Conservation (phyloP, 2,797 vertebrate species). For the Acanthurus leucopareius region DNA sequence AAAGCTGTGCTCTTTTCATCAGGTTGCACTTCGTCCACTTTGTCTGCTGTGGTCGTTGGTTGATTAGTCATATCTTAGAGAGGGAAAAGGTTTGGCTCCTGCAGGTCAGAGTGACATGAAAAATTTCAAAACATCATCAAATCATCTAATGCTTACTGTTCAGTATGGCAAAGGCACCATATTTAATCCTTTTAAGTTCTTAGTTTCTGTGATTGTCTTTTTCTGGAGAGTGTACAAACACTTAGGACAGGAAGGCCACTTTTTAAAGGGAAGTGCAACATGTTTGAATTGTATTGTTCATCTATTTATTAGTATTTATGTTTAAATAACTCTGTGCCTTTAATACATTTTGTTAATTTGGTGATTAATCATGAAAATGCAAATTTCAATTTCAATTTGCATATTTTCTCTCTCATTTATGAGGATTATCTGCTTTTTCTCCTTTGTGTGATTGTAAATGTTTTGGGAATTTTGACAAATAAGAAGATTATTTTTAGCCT, state of each 20-base stretch:
- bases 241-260: not conserved
- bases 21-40: slow-evolving; percentile 15
- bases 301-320: not conserved
- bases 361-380: not conserved
- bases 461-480: not conserved
- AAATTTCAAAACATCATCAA: not conserved
- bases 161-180: not conserved
- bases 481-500: no score
- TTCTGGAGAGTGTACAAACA: not conserved
- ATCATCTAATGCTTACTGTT: not conserved
- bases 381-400: no score
- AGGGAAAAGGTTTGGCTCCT: not conserved
- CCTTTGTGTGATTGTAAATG: not conserved
- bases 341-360: not conserved
- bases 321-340: no score
- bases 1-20: slow-evolving; percentile 43
- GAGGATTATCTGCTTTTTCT: not conserved
- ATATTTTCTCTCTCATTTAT: not conserved
- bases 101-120: not conserved
- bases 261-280: not conserved
- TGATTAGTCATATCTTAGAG: slow-evolving; percentile 29
- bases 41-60: not conserved
- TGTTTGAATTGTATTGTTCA: not conserved
- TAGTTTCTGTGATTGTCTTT: not conserved
- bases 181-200: not conserved